Percentiles rank a stretch among this genome's conserved stretches.
Evolutionary conservation across 2,888 invertebrate species (phyloP).

Genomic region (Erynnis tages): DNA sequence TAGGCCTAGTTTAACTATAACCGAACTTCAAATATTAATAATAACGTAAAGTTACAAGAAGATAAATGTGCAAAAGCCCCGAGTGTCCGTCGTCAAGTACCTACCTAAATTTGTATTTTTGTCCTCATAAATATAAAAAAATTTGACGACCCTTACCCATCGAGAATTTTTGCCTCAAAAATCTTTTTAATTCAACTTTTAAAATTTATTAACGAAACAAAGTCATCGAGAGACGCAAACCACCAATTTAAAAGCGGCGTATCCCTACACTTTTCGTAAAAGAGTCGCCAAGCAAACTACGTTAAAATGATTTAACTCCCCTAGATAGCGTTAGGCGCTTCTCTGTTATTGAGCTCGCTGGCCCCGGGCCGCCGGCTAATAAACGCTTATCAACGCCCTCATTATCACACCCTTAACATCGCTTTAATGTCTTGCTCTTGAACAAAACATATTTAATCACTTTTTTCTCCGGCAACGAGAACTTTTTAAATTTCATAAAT

Average conservation of each 20-base stretch:
- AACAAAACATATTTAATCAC: slow-evolving; percentile 83
- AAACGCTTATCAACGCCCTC: slow-evolving; percentile 81
- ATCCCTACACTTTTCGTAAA: slow-evolving; percentile 65
- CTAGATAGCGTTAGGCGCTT: slow-evolving; percentile 67
- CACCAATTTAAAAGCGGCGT: slow-evolving; percentile 61
- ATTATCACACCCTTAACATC: slow-evolving; percentile 83
- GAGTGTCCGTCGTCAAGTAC: too few relatives aligned
- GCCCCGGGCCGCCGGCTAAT: slow-evolving; percentile 70
- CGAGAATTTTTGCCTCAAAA: background rate
- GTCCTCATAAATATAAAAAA: too few relatives aligned
- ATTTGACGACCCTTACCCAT: background rate
- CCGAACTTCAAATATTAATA: too few relatives aligned
- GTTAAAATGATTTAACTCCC: slow-evolving; percentile 81
- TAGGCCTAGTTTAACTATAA: too few relatives aligned
- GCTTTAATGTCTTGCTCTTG: slow-evolving; percentile 81
- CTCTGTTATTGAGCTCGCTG: slow-evolving; percentile 64
- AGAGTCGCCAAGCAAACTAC: slow-evolving; percentile 66
- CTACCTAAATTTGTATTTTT: too few relatives aligned
- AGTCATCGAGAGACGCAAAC: slow-evolving; percentile 44
- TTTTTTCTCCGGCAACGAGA: slow-evolving; percentile 68
- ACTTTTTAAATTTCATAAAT: slow-evolving; percentile 77
- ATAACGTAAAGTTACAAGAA: too few relatives aligned
- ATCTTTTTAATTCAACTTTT: background rate
- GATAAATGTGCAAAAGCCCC: too few relatives aligned
- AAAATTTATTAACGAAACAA: slow-evolving; percentile 26